Evolutionary conservation across 2,797 vertebrate species (phyloP).

Genomic region (Characodon lateralis): DNA sequence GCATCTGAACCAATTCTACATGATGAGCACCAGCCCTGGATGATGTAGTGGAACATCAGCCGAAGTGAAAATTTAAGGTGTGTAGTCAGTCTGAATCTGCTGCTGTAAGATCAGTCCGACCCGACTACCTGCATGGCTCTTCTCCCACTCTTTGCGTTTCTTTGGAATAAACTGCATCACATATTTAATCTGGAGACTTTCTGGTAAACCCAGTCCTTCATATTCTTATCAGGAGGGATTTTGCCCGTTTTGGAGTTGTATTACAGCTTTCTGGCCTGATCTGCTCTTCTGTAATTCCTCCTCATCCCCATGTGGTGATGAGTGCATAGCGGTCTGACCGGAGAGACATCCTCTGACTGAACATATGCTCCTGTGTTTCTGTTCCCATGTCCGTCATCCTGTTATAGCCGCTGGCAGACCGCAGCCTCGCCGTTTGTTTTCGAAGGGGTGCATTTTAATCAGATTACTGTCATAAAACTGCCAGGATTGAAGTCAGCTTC

Average conservation of each 20-base stretch:
- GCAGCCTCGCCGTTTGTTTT: slow-evolving; percentile 52
- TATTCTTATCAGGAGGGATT: slow-evolving; percentile 61
- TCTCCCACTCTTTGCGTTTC: slow-evolving; percentile 39
- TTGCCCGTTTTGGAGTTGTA: slow-evolving; percentile 60
- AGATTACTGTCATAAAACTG: slow-evolving; percentile 62
- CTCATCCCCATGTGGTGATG: slow-evolving; percentile 37
- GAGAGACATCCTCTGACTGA: slow-evolving; percentile 7
- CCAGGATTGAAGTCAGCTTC: slow-evolving; percentile 42
- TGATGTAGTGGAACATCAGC: background rate
- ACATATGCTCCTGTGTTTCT: slow-evolving; percentile 22
- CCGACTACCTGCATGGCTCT: slow-evolving; percentile 34
- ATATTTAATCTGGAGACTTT: slow-evolving; percentile 49
- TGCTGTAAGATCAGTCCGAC: slow-evolving; percentile 38
- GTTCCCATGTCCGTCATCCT: slow-evolving; percentile 49
- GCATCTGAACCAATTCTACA: background rate
- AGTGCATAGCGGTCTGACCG: slow-evolving; percentile 26
- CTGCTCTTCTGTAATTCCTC: slow-evolving; percentile 52
- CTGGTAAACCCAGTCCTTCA: slow-evolving; percentile 49
- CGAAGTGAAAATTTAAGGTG: background rate
- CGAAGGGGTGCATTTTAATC: slow-evolving; percentile 42
- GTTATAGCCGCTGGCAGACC: slow-evolving; percentile 41
- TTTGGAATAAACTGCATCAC: slow-evolving; percentile 29
- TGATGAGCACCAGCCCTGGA: background rate
- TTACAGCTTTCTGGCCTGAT: slow-evolving; percentile 52
- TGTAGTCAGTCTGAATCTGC: slow-evolving; percentile 12